Conservation (phyloP, 2,888 invertebrate species). For the Drosophila peninsularis region DNA sequence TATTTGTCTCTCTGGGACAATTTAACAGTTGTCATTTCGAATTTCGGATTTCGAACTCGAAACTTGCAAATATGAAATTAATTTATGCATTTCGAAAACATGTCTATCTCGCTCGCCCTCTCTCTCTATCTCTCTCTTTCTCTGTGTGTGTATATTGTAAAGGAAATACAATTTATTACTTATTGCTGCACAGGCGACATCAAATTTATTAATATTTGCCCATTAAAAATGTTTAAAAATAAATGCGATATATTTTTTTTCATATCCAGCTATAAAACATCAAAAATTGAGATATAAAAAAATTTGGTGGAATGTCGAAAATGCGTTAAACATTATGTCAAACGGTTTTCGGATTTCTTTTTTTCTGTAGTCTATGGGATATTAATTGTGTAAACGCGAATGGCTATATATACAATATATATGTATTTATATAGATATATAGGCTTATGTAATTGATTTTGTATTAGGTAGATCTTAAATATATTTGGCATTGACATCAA, state of each 20-base stretch:
- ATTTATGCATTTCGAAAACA: constrained; percentile 36
- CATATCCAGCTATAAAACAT: constrained; percentile 51
- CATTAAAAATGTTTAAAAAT: constrained; percentile 71
- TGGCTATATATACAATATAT: constrained; percentile 1
- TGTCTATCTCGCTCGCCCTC: background rate
- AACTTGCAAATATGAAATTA: constrained; percentile 66
- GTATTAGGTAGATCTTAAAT: constrained; percentile 36
- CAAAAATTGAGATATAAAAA: constrained; percentile 28
- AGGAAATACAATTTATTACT: constrained; percentile 75
- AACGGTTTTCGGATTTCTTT: constrained; percentile 23
- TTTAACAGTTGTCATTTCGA: constrained; percentile 75
- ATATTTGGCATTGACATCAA: constrained; percentile 44
- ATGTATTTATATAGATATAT: constrained; percentile 12
- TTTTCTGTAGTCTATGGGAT: constrained; percentile 8
- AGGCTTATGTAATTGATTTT: constrained; percentile 59
- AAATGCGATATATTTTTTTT: constrained; percentile 47
- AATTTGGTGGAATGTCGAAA: constrained; percentile 57
- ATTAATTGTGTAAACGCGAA: constrained; percentile 42
- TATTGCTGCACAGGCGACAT: constrained; percentile 63
- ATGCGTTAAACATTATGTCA: constrained; percentile 64
- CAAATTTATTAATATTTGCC: constrained; percentile 73
- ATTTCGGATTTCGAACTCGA: constrained; percentile 71
- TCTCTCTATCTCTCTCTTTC: background rate
- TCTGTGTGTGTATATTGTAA: constrained; percentile 28
- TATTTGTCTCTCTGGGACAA: constrained; percentile 40